Conservation (phyloP, 2,113 vertebrate genomes). For the Penelope pileata region DNA sequence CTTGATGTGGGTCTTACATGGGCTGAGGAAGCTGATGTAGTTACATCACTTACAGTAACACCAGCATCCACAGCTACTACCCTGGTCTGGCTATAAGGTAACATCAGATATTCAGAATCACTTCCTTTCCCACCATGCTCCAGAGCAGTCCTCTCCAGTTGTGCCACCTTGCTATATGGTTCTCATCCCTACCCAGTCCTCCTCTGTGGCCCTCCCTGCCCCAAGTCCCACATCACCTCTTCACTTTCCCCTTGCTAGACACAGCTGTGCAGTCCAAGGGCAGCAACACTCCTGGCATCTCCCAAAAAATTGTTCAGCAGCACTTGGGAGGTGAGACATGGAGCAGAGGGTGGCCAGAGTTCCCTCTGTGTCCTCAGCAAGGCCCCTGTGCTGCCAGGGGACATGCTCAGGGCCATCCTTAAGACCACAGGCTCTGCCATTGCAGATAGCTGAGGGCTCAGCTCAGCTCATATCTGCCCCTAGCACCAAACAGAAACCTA, state of each 20-base stretch:
- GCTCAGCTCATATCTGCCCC: accelerated
- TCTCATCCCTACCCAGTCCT: neutral
- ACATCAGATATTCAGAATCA: neutral
- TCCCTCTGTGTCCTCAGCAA: neutral
- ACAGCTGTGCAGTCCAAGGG: neutral
- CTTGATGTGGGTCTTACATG: accelerated
- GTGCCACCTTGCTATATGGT: neutral
- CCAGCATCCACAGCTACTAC: too few relatives aligned
- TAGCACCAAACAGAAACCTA: neutral
- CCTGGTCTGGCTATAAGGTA: neutral
- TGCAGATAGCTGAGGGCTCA: neutral
- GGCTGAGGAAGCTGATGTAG: neutral
- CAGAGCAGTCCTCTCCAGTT: too few relatives aligned
- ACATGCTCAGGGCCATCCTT: too few relatives aligned
- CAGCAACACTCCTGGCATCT: neutral
- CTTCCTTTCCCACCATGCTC: neutral
- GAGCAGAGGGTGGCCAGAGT: neutral
- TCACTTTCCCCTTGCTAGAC: neutral
- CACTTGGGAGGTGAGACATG: neutral
- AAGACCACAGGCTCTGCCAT: too few relatives aligned
- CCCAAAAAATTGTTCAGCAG: neutral
- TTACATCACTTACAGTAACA: neutral
- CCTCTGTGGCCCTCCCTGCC: neutral
- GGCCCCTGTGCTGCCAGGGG: accelerated
- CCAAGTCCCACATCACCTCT: neutral